These are phyloP conservation scores for Sipha maydis DNA, from an alignment of 2,888 invertebrate genomes.

Conservation along the genomic window DNA sequence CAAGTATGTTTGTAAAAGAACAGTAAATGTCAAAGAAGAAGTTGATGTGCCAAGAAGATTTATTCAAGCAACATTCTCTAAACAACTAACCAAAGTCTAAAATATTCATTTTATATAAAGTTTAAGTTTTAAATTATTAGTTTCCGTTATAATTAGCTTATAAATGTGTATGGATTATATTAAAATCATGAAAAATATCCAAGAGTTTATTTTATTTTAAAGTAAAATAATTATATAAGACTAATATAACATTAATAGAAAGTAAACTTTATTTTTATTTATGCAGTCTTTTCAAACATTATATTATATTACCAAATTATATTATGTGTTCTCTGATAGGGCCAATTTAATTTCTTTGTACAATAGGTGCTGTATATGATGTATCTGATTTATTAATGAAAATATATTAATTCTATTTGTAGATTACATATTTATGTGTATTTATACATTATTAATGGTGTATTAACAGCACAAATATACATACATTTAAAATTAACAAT, in stretches of 20 bases:
- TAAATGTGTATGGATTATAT: conserved; percentile 4
- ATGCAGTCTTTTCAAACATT: conserved; percentile 40
- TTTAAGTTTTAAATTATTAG: neutral
- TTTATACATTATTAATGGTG: conserved; percentile 15
- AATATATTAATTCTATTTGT: neutral
- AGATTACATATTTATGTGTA: conserved; percentile 39
- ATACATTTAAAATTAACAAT: conserved; percentile 25
- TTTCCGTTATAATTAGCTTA: neutral
- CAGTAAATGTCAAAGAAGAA: conserved; percentile 91
- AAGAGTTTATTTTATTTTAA: conserved; percentile 25
- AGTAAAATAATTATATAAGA: conserved; percentile 41
- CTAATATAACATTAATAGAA: conserved; percentile 41
- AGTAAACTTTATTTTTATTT: conserved; percentile 29
- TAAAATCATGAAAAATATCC: conserved; percentile 44
- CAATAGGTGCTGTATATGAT: conserved; percentile 25
- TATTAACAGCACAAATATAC: conserved; percentile 13
- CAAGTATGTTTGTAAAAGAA: conserved; percentile 86
- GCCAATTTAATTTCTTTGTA: conserved; percentile 10
- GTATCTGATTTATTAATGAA: neutral
- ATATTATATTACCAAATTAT: conserved; percentile 51
- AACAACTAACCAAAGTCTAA: conserved; percentile 66
- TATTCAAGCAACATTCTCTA: conserved; percentile 87
- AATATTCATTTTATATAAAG: conserved; percentile 23
- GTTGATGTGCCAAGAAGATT: conserved; percentile 92
- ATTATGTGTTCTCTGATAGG: conserved; percentile 19